Base-by-base conservation (phyloP, 2,797 vertebrate species). In the Salmo trutta region DNA sequence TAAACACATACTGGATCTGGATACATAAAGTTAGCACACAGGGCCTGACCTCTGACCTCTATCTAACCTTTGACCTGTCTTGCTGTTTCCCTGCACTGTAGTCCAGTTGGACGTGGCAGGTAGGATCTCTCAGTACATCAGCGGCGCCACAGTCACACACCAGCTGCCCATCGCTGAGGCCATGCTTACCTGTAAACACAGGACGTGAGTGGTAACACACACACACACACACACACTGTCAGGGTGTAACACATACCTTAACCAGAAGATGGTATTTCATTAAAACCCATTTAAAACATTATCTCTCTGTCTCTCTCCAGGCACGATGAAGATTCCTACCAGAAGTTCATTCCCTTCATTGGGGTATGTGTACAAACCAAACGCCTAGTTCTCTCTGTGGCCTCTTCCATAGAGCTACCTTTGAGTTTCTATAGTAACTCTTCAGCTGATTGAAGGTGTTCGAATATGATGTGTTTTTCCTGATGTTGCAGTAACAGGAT, bases 81-180 rank as follows among this genome's bases (percentile, higher is more conserved):
- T 47, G 10, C 10, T 47, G 41, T 47, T 47, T 47, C 51, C 53
- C 21, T 41, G 5, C 65, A 14, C 0, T n/a, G 1, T 84, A 99
- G 98, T 98, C 76, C 91, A 95, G 33, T 79, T 98, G 88, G 98
- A 99, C 0, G 95, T 98, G 0, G 96, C 96, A 0, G 95, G 95
- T 7, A 95, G 96, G 0, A 96, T 99, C 15, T 82, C 93, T 80
- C 96, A 98, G 87, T 99, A 97, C 85, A 95, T 99, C 27, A 93
- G 83, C 0, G 97, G 96, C 6, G 96, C 97, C 24, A 94, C 92
- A 0, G 85, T 95, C 15, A 97, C 97, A 0, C 97, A 98, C 92
- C 98, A 98, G 93, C 95, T 99, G 47, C 98, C 98, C n/a, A 97
- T 99, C 69, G 98, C 97, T 0, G 98, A 99, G 87, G 98, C 98